phyloP scores from a whole-genome alignment of 92 coral and sea anemone genomes.

The Umimayanthus kanabou region DNA sequence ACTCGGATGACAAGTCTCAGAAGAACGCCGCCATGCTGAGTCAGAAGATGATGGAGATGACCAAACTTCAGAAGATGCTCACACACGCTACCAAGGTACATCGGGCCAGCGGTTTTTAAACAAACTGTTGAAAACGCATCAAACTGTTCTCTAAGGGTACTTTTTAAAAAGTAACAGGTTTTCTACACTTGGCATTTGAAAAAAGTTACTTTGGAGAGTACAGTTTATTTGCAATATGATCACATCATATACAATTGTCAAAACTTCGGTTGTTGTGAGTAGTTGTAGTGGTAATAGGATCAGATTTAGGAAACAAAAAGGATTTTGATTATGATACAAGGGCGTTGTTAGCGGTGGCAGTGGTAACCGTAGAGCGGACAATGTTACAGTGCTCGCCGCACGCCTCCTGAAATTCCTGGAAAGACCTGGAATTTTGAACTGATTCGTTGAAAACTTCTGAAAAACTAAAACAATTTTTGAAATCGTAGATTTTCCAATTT shows the following conservation, averaged over 20 bases:
- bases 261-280: background rate
- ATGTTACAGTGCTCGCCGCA: too few species aligned
- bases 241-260: background rate
- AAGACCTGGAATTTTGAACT: too few species aligned
- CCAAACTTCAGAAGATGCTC: constrained; percentile 92
- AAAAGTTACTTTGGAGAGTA: background rate
- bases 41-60: constrained; percentile 92
- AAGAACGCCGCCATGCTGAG: constrained; percentile 83
- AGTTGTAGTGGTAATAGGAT: background rate
- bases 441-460: background rate
- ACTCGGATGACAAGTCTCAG: constrained; percentile 76
- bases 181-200: background rate
- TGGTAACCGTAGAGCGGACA: too few species aligned
- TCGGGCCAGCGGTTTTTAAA: background rate
- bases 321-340: too few species aligned
- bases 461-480: too few species aligned
- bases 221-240: background rate
- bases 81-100: constrained; percentile 94
- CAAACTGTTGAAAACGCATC: background rate
- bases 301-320: too few species aligned
- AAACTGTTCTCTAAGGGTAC: background rate
- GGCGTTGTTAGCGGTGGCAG: too few species aligned
- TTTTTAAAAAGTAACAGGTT: background rate
- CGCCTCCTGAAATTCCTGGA: too few species aligned
- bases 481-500: background rate